phyloP scores from a whole-genome alignment of 2,113 vertebrate species.

The Setophaga coronata region DNA sequence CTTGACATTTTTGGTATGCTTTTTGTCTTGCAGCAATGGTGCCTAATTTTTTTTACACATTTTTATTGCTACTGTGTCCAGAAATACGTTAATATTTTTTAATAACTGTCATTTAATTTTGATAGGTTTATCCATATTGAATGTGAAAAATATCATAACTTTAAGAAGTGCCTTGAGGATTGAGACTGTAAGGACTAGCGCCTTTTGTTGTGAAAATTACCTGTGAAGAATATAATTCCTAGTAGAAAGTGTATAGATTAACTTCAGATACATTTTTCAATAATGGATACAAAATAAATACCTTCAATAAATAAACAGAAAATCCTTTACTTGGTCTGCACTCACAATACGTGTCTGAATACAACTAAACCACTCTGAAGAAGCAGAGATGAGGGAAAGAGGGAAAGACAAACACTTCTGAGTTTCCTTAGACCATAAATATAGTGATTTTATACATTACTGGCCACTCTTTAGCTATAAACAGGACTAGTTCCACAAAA shows the following conservation, averaged over 20 bases:
- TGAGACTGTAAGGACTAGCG: not conserved
- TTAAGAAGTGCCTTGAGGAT: not conserved
- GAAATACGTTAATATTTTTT: conserved; percentile 34
- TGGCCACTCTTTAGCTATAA: not conserved
- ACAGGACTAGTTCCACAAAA: not conserved
- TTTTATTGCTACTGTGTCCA: not conserved
- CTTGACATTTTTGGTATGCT: not conserved
- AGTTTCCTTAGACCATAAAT: not conserved
- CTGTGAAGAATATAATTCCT: not conserved
- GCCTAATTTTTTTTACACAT: not conserved
- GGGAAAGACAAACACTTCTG: not conserved
- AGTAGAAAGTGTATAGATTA: not conserved
- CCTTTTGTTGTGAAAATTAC: not conserved
- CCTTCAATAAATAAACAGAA: not conserved
- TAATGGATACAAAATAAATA: not conserved
- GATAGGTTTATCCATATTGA: not conserved
- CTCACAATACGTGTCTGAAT: not conserved
- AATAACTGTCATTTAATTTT: conserved; percentile 26
- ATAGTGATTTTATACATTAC: not conserved
- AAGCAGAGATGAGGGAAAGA: not conserved
- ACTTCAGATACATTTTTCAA: not conserved
- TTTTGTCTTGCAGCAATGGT: not conserved
- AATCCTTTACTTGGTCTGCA: not conserved
- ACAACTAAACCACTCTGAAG: not conserved
- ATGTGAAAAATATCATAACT: not conserved